These are phyloP conservation scores for Leistus spinibarbis DNA, from an alignment of 2,888 invertebrate genomes.

Conservation along the genomic window DNA sequence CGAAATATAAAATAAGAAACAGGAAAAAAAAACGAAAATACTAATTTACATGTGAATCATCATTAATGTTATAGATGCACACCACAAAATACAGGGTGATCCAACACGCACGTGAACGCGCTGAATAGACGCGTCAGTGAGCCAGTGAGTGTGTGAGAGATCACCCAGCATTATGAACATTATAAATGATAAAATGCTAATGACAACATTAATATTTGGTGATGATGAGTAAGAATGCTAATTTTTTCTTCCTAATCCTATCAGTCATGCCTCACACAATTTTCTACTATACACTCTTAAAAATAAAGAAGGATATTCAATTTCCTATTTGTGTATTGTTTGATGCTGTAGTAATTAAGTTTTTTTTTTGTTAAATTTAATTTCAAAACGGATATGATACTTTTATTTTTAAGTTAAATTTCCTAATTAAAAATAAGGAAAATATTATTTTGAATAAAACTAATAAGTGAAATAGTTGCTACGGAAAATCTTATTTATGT, in stretches of 20 bases:
- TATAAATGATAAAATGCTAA: slow-evolving; percentile 31
- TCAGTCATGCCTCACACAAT: background rate
- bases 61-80: background rate
- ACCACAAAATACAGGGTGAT: background rate
- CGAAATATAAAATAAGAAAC: background rate
- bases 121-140: background rate
- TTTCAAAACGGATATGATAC: background rate
- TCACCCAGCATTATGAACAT: background rate
- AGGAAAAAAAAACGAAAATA: background rate
- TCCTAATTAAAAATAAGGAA: no score
- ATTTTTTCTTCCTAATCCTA: background rate
- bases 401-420: no score
- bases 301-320: background rate
- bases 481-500: no score
- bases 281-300: background rate
- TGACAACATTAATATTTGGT: slow-evolving; percentile 30
- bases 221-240: slow-evolving; percentile 3
- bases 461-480: no score
- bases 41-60: slow-evolving; percentile 27
- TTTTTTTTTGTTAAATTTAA: background rate
- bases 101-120: background rate
- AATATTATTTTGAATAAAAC: no score
- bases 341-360: background rate
- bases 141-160: background rate
- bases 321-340: background rate